These are phyloP conservation scores for Ligdia adustata DNA, from an alignment of 2,888 invertebrate species.

Conservation along the genomic window DNA sequence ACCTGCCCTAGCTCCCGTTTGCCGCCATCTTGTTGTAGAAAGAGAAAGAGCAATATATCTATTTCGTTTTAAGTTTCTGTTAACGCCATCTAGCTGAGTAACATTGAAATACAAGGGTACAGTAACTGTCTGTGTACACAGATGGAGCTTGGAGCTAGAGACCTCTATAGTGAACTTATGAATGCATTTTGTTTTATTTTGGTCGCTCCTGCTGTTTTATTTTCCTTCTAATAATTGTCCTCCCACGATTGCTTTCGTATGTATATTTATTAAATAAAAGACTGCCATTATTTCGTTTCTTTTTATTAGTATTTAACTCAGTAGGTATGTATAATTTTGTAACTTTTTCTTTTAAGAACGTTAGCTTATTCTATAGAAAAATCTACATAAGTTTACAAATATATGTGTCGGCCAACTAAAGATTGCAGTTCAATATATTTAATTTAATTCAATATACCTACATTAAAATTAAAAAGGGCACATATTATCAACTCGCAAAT, in stretches of 20 bases:
- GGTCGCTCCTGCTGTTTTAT: not conserved
- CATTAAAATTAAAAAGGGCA: too few species aligned
- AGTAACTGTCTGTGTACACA: conserved; percentile 17
- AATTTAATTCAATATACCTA: too few species aligned
- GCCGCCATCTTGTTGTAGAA: conserved; percentile 73
- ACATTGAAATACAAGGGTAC: not conserved
- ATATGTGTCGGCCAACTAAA: not conserved
- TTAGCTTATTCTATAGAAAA: not conserved
- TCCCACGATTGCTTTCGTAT: too few species aligned
- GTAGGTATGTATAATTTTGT: too few species aligned
- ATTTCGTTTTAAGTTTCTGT: conserved; percentile 45
- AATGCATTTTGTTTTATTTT: not conserved
- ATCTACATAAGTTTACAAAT: not conserved
- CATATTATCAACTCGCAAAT: too few species aligned
- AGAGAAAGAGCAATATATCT: conserved; percentile 53
- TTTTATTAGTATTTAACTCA: too few species aligned
- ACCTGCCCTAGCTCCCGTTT: conserved; percentile 78
- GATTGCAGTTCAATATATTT: too few species aligned
- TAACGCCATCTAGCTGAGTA: conserved; percentile 56
- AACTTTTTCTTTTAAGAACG: too few species aligned
- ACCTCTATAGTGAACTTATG: not conserved
- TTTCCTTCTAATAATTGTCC: too few species aligned
- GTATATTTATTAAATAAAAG: too few species aligned
- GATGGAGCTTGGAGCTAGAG: conserved; percentile 42
- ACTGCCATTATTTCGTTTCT: too few species aligned